Evolutionary conservation across 2,797 vertebrate species (phyloP), one percentile per base, ranked within the genome.

Genomic region (Anabacerthia variegaticeps): DNA sequence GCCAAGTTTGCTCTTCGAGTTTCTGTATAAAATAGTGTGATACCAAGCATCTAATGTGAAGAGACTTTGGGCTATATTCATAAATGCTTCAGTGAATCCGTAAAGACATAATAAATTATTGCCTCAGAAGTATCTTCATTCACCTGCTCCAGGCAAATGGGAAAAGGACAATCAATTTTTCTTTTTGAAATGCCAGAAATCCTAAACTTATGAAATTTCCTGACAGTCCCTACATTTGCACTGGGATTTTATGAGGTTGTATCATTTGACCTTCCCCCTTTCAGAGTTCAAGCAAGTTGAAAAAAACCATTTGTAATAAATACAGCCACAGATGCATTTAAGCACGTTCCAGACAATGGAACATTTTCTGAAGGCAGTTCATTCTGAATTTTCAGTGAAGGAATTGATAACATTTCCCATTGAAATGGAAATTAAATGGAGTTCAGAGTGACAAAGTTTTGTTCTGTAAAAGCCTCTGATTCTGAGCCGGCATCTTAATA

Each of bases 141-240:
- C 85, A 95, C 88, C 74, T 92, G 90, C 92, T 96, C 73, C 90
- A 89, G 93, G 75, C 83, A 95, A 96, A 97, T 79, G 74, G 72
- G 88, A 69, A 93, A 95, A 93, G 46, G 67, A 91, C 79, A 95
- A 96, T 95, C 77, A 92, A 78, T 96, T 96, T 90, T 87, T 88
- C 87, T 94, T 90, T 94, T 71, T 91, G 85, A 96, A 96, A 95
- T 92, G 73, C 63, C 92, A 96, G 85, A 90, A 94, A 84, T 94
- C 68, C 80, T 85, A 88, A 93, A 82, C 55, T 30, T 61, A 86
- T 4, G 75, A 96, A 89, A 96, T 83, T 93, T 91, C 81, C 74
- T 88, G 68, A 86, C 78, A 95, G 87, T 85, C 65, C 18, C 61
- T 91, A 36, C 80, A 77, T 93, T 92, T 96, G 85, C 67, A 69